phyloP scores from a whole-genome alignment of 2,113 vertebrate species.

The Solenodon paradoxus region DNA sequence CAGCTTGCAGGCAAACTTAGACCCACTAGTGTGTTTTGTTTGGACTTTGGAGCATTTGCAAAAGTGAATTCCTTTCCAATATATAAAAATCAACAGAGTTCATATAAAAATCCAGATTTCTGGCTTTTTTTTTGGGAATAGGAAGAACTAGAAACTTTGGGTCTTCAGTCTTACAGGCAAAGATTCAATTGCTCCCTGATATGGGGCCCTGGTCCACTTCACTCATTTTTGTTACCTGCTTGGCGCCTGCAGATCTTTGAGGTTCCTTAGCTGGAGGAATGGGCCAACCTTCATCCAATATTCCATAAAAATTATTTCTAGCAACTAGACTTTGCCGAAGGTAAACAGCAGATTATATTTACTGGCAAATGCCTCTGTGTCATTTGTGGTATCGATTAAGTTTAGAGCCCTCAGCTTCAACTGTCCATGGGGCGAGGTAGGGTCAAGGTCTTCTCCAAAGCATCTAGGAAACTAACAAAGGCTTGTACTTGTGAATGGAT shows the following conservation, averaged over 20 bases:
- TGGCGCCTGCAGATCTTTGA: neutral
- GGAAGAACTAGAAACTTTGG: neutral
- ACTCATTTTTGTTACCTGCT: neutral
- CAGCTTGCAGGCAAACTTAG: neutral
- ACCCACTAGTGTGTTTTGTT: slow-evolving; percentile 30
- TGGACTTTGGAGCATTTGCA: slow-evolving; percentile 38
- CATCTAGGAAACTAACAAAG: neutral
- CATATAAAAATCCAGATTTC: slow-evolving; percentile 18
- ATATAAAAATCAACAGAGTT: slow-evolving; percentile 49
- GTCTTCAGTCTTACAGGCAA: neutral
- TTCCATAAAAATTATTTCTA: neutral
- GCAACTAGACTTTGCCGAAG: neutral
- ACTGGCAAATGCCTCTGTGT: neutral
- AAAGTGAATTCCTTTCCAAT: slow-evolving; percentile 42
- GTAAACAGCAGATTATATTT: neutral
- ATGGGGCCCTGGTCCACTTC: too few relatives aligned
- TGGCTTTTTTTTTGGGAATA: neutral
- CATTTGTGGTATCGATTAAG: neutral
- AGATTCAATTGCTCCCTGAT: too few relatives aligned
- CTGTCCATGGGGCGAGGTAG: neutral
- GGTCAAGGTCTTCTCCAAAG: neutral
- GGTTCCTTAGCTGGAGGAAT: slow-evolving; percentile 4
- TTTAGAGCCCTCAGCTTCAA: neutral
- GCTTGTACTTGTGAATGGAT: neutral
- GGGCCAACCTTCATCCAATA: neutral